Evolutionary conservation across 2,113 vertebrate species (phyloP).

Genomic region (Microtus ochrogaster): DNA sequence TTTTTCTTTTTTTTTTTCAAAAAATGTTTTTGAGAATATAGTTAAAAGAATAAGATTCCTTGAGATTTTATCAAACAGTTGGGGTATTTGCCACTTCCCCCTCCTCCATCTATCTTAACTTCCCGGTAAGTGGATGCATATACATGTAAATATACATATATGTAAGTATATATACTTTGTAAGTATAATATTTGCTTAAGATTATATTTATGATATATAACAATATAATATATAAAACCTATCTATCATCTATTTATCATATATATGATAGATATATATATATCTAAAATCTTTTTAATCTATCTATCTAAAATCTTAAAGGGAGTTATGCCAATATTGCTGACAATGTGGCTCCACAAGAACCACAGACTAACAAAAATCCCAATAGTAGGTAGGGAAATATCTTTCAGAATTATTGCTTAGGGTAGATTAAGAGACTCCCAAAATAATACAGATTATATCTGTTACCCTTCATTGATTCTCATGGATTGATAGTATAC

Average conservation of each 20-base stretch:
- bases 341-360: background rate
- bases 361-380: background rate
- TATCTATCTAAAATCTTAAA: background rate
- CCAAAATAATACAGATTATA: too few relatives aligned
- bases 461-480: background rate
- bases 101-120: background rate
- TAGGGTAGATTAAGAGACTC: background rate
- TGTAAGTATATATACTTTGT: background rate
- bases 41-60: background rate
- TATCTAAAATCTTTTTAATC: background rate
- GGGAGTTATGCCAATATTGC: background rate
- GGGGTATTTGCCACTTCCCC: background rate
- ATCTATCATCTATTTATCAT: too few relatives aligned
- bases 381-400: background rate
- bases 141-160: background rate
- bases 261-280: background rate
- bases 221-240: background rate
- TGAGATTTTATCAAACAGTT: background rate
- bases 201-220: background rate
- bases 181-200: background rate
- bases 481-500: background rate
- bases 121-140: background rate
- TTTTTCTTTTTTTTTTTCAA: background rate
- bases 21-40: background rate
- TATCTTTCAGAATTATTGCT: background rate